Conservation (phyloP, 2,888 invertebrate species). For the Diarsia rubi region DNA sequence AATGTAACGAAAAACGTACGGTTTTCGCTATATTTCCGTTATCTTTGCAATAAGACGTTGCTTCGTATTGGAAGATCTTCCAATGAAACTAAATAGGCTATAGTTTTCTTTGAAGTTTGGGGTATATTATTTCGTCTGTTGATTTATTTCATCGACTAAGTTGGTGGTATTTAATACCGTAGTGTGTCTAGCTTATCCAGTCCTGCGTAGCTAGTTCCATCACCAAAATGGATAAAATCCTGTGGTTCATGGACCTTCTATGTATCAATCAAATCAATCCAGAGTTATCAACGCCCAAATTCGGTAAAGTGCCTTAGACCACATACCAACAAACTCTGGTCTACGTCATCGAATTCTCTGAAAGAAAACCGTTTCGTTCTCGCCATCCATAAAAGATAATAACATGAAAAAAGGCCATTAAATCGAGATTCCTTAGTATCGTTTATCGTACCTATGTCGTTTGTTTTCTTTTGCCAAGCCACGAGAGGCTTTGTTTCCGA, state of each 20-base stretch:
- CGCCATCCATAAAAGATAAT: slow-evolving; percentile 27
- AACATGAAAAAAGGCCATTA: slow-evolving; percentile 19
- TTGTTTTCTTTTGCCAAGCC: slow-evolving; percentile 53
- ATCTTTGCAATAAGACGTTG: too few relatives aligned
- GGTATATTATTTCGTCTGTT: not conserved
- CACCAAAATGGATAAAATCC: not conserved
- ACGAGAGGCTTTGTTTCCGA: slow-evolving; percentile 55
- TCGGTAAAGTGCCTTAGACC: not conserved
- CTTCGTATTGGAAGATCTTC: too few relatives aligned
- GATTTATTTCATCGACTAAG: not conserved
- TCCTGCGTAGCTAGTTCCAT: not conserved
- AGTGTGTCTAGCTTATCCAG: not conserved
- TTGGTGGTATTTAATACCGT: not conserved
- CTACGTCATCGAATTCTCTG: not conserved
- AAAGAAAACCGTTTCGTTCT: not conserved
- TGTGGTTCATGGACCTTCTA: not conserved
- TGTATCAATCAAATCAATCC: not conserved
- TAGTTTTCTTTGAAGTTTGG: not conserved
- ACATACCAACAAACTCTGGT: not conserved
- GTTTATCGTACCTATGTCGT: slow-evolving; percentile 42
- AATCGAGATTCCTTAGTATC: slow-evolving; percentile 38
- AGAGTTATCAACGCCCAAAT: not conserved
- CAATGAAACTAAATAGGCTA: not conserved
- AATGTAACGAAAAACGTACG: too few relatives aligned
- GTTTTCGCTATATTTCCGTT: too few relatives aligned